Evolutionary conservation across 2,888 invertebrate species (phyloP), one percentile per base, ranked within the genome.

Genomic region (Drosophila helvetica): DNA sequence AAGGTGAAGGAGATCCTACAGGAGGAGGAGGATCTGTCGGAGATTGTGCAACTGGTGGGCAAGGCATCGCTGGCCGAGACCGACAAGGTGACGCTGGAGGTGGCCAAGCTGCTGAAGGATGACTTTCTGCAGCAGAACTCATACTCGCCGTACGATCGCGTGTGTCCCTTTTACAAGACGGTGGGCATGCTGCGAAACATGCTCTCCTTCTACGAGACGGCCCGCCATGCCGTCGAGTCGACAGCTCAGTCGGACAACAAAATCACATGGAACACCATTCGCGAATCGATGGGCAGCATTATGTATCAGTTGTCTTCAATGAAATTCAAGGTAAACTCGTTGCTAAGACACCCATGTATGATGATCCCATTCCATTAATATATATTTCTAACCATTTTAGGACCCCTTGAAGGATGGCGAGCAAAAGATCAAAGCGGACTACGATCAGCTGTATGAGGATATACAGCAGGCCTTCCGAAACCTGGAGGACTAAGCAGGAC

Each of bases 61-160:
- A 99, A 99, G 93, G 98, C 98, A 18, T 99, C 99, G 1, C 94
- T 99, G 74, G 99, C 99, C 8, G 99, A 99, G 93, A 96, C 97
- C 2, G 99, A 99, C 93, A 99, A 99, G 93, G 98, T 99, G 91
- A 99, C 99, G 0, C 94, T 99, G 72, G 99, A 99, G 93, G 98
- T 99, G 58, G 99, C 99, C 82, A 98, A 98, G 92, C 93, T 99
- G 80, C 94, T 99, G 71, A 99, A 99, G 92, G 99, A 99, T 92
- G 99, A 99, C 93, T 99, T 99, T 94, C 93, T 99, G 90, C 99
- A 99, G 92, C 99, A 99, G 93, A 99, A 99, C 94, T 98, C 99
- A 92, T 97, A 98, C 92, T 97, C 98, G 1, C 93, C 96, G 0
- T 98, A 98, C 93, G 98, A 98, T 93, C 95, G 99, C 62, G 99